Percentiles rank a stretch among this genome's conserved stretches.
These are phyloP conservation scores for Drosophila bocqueti DNA, from an alignment of 1,140 invertebrate species.

Conservation along the genomic window DNA sequence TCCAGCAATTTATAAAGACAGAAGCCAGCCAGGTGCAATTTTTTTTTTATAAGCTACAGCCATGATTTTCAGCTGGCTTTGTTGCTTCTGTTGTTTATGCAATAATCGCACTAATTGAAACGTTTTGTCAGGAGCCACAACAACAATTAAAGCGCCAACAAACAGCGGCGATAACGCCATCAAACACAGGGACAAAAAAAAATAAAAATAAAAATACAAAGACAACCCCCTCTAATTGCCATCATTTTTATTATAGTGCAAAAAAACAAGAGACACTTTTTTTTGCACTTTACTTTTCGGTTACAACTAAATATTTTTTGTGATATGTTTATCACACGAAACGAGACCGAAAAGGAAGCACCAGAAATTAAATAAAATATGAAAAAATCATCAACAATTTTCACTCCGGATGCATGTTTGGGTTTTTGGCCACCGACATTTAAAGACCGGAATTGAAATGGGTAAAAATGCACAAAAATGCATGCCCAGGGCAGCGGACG, in stretches of 20 bases:
- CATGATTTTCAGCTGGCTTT: slow-evolving; percentile 27
- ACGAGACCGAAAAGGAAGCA: slow-evolving; percentile 26
- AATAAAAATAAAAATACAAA: neutral
- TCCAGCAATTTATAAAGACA: slow-evolving; percentile 18
- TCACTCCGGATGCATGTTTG: slow-evolving; percentile 49
- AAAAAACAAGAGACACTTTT: slow-evolving; percentile 31
- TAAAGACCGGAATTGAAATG: slow-evolving; percentile 42
- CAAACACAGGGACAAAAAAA: slow-evolving; percentile 22
- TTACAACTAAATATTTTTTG: slow-evolving; percentile 46
- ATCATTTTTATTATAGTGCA: slow-evolving; percentile 45
- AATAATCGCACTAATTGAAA: slow-evolving; percentile 55
- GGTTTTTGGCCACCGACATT: slow-evolving; percentile 38
- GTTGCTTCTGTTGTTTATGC: slow-evolving; percentile 47
- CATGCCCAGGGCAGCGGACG: neutral
- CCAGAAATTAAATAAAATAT: slow-evolving; percentile 29
- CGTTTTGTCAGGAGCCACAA: slow-evolving; percentile 36
- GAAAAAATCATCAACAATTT: slow-evolving; percentile 16
- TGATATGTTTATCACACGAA: slow-evolving; percentile 44
- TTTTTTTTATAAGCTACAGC: slow-evolving; percentile 19
- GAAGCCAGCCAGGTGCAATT: slow-evolving; percentile 19
- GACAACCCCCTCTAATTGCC: slow-evolving; percentile 18
- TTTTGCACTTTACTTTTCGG: slow-evolving; percentile 33
- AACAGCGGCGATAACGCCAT: slow-evolving; percentile 35
- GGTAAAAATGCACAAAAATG: slow-evolving; percentile 14
- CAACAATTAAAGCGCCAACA: slow-evolving; percentile 21